Evolutionary conservation across 2,888 invertebrate species (phyloP).

Genomic region (Margaritifera margaritifera): DNA sequence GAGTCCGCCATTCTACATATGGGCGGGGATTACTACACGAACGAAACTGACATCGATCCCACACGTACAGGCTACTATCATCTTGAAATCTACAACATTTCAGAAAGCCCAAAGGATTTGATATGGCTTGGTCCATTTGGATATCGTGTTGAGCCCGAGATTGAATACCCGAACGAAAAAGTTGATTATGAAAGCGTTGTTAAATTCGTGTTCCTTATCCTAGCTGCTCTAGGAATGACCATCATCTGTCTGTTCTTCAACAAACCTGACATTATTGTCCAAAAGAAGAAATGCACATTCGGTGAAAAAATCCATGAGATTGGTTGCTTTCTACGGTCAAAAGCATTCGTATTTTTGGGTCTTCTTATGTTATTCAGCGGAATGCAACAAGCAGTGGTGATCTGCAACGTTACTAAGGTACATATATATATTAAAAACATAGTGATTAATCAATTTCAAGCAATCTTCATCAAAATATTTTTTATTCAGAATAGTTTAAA

Average conservation of each 20-base stretch:
- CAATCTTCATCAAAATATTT: too few relatives aligned
- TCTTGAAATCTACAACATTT: slow-evolving; percentile 30
- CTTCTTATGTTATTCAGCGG: slow-evolving; percentile 59
- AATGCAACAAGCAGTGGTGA: slow-evolving; percentile 61
- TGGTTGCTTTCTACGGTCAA: slow-evolving; percentile 44
- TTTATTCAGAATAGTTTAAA: too few relatives aligned
- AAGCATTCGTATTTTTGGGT: slow-evolving; percentile 47
- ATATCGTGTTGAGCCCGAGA: slow-evolving; percentile 31
- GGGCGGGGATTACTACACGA: slow-evolving; percentile 33
- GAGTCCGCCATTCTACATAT: slow-evolving; percentile 55
- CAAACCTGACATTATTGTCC: slow-evolving; percentile 60
- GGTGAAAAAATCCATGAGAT: slow-evolving; percentile 51
- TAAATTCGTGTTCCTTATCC: slow-evolving; percentile 57
- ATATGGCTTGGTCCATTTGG: slow-evolving; percentile 43
- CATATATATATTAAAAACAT: slow-evolving; percentile 1
- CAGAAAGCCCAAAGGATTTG: slow-evolving; percentile 17
- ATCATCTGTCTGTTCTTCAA: slow-evolving; percentile 59
- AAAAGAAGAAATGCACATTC: slow-evolving; percentile 48
- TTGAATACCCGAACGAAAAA: slow-evolving; percentile 27
- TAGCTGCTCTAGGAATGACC: slow-evolving; percentile 57
- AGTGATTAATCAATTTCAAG: background rate
- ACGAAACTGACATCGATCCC: slow-evolving; percentile 1
- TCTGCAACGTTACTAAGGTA: slow-evolving; percentile 63
- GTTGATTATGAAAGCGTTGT: slow-evolving; percentile 53
- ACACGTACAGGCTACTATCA: slow-evolving; percentile 2